Evolutionary conservation across 2,888 invertebrate genomes (phyloP), one percentile per base, ranked within the genome.

Genomic region (Trachelus troglodyta): DNA sequence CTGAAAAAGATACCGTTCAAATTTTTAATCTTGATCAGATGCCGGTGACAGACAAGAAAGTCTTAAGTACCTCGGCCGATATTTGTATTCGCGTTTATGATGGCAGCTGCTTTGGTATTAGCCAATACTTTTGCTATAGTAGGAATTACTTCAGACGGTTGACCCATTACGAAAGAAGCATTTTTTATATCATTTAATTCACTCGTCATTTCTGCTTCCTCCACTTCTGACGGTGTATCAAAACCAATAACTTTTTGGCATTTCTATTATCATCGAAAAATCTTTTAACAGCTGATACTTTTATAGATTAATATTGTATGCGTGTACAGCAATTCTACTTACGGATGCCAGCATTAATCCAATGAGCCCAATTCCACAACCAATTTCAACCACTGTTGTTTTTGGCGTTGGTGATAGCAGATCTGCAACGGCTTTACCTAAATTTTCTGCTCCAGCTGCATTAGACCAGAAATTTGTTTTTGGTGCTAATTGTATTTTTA

Each of bases 401-500:
- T 87, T 88, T 37, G 81, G 80, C 33, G 85, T 84, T 9, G 89
- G 90, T 23, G 82, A 78, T 37, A 91, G 81, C 31, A 90, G 81
- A 76, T 90, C 87, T 31, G 83, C 81, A n/a, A 91, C 87, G 11
- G 89, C 84, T 68, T 87, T 87, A 15, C 88, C 87, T 40, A 91
- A 83, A 78, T 87, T 86, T 82, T 90, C 90, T 69, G 89, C 89
- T 4, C 91, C 91, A 31, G 88, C 83, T 69, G 90, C 87, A 75
- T 90, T 91, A 12, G 89, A 88, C 88, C 91, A 90, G 76, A 91
- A 90, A 79, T 91, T 91, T 4, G 91, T 89, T 84, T 91, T 90
- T 69, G 91, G 91, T 23, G 91, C 89, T 12, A 91, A 85, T 75
- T 90, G 90, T 40, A 91, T 83, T 84, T 90, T 90, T 33, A 91